Evolutionary conservation across 2,797 vertebrate genomes (phyloP).

Genomic region (Pachyuromys duprasi): DNA sequence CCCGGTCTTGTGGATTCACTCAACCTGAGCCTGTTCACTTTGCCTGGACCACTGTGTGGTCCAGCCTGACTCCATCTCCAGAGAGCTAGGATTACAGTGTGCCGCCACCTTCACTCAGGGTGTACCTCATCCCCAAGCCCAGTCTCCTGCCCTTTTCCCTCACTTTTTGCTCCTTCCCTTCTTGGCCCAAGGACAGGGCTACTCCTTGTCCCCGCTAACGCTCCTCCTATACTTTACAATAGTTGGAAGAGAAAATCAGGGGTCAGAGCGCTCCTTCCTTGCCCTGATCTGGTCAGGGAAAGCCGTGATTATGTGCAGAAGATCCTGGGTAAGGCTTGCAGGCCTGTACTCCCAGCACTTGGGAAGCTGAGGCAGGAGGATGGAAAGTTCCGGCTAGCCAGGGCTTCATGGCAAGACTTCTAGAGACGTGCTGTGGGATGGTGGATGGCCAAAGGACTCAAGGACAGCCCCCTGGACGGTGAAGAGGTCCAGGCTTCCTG

Average conservation of each 20-base stretch:
- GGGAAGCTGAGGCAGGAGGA: not conserved
- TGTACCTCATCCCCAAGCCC: not conserved
- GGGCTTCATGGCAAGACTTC: too few species aligned
- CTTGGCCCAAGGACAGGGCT: not conserved
- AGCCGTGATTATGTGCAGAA: not conserved
- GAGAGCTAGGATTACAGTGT: not conserved
- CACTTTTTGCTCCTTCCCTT: not conserved
- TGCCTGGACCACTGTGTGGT: not conserved
- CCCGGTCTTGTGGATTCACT: not conserved
- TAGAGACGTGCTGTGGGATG: not conserved
- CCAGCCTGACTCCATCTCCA: not conserved
- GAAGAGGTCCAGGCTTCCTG: not conserved
- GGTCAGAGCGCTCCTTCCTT: constrained; percentile 2
- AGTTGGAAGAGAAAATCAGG: constrained; percentile 14
- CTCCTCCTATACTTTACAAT: not conserved
- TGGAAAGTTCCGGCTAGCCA: not conserved
- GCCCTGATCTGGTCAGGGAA: not conserved
- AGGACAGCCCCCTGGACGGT: not conserved
- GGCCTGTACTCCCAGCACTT: not conserved
- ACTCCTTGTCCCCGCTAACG: not conserved
- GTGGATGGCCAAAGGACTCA: not conserved
- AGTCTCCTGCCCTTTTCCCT: not conserved
- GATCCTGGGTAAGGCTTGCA: not conserved
- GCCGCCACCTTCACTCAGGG: not conserved
- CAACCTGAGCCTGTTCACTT: not conserved